These are phyloP conservation scores for Oxystoma pomonae DNA, from an alignment of 2,888 invertebrate species.

Conservation along the genomic window DNA sequence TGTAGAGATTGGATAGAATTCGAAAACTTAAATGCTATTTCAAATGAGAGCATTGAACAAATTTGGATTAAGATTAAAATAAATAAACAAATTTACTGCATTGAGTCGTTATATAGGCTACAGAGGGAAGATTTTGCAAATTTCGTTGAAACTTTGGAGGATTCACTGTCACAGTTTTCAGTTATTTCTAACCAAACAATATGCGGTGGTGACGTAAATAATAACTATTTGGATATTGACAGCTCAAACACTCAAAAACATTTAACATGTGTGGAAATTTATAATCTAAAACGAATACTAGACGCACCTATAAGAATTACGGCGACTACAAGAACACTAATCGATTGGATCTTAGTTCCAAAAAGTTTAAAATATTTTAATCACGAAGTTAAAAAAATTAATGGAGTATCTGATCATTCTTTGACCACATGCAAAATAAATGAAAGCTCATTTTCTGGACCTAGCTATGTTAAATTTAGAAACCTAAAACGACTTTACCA, in stretches of 20 bases:
- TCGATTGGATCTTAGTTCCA: no score
- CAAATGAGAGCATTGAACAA: constrained; percentile 4
- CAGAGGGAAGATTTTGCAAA: neutral
- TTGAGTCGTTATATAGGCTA: neutral
- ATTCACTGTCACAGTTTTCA: neutral
- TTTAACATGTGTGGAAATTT: no score
- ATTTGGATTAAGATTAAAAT: neutral
- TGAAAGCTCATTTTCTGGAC: no score
- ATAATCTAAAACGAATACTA: no score
- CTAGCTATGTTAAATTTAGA: no score
- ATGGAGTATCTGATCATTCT: no score
- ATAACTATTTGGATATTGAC: no score
- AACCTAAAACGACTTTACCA: neutral
- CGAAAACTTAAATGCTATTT: neutral
- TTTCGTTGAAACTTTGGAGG: constrained; percentile 2
- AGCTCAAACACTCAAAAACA: no score
- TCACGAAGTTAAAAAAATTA: neutral
- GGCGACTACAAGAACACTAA: no score
- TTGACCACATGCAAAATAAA: neutral
- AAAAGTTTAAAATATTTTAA: neutral
- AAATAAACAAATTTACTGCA: neutral
- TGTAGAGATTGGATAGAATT: neutral
- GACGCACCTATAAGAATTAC: no score
- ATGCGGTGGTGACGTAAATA: no score
- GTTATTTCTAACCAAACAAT: no score